These are phyloP conservation scores for Crax fasciolata DNA, from an alignment of 2,797 vertebrate species.

Conservation along the genomic window DNA sequence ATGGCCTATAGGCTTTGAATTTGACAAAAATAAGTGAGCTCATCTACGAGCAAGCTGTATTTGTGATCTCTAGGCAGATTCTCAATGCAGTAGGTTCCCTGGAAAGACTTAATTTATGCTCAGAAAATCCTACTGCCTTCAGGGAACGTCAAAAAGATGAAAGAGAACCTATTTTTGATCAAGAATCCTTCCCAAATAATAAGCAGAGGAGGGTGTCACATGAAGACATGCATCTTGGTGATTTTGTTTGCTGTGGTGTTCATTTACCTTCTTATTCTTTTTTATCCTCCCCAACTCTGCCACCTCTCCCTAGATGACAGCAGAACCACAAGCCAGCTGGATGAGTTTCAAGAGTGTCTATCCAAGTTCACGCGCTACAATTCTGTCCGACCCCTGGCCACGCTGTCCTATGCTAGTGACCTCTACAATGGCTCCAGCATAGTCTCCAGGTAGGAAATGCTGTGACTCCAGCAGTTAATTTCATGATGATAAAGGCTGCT, in stretches of 20 bases:
- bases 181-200: background rate
- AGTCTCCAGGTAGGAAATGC: conserved; percentile 92
- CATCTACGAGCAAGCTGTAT: background rate
- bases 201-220: background rate
- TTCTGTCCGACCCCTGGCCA: conserved; percentile 95
- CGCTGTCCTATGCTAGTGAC: conserved; percentile 97
- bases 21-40: conserved; percentile 11
- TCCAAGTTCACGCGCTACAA: conserved; percentile 99
- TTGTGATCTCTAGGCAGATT: background rate
- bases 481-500: background rate
- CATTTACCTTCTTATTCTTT: background rate
- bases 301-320: conserved; percentile 89
- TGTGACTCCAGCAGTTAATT: accelerated
- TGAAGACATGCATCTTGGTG: background rate
- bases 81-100: background rate
- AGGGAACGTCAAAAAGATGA: background rate
- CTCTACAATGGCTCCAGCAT: conserved; percentile 99
- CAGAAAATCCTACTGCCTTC: background rate
- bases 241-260: background rate
- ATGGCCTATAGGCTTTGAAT: background rate
- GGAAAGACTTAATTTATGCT: conserved; percentile 8
- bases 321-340: conserved; percentile 95
- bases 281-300: background rate
- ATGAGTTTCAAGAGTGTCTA: conserved; percentile 98
- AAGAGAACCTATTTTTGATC: background rate